Conservation (phyloP, 1,140 invertebrate genomes). For the Cephus cinctus region DNA sequence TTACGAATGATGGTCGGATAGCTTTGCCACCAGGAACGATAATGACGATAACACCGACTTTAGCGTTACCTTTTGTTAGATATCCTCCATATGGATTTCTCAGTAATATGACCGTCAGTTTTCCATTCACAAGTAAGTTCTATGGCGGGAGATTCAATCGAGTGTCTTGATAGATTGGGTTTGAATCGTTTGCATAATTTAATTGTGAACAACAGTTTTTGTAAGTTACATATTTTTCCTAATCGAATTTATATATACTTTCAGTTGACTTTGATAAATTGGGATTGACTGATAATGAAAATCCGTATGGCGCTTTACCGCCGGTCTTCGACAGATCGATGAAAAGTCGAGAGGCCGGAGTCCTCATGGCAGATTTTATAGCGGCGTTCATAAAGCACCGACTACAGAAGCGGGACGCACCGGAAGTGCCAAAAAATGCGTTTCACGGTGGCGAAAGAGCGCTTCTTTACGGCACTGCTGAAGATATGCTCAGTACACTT, state of each 20-base stretch:
- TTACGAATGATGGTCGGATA: constrained; percentile 77
- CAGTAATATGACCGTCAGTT: constrained; percentile 80
- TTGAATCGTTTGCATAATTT: constrained; percentile 5
- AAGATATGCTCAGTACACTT: constrained; percentile 74
- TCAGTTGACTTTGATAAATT: constrained; percentile 81
- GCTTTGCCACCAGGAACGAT: constrained; percentile 79
- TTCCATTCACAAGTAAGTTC: constrained; percentile 83
- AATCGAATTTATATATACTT: neutral
- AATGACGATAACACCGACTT: constrained; percentile 75
- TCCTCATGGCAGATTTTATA: constrained; percentile 70
- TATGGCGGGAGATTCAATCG: too few relatives aligned
- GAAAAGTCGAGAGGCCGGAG: constrained; percentile 66
- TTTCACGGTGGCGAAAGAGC: constrained; percentile 79
- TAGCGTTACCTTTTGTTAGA: constrained; percentile 78
- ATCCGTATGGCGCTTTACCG: constrained; percentile 77
- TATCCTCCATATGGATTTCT: constrained; percentile 82
- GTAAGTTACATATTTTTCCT: neutral
- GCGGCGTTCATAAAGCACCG: constrained; percentile 67
- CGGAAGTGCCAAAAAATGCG: constrained; percentile 50
- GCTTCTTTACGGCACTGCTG: constrained; percentile 70
- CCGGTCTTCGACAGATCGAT: constrained; percentile 70
- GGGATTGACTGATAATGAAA: constrained; percentile 81
- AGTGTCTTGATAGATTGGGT: too few relatives aligned
- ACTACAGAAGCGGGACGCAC: constrained; percentile 60
- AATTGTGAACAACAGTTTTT: neutral